Evolutionary conservation across 2,797 vertebrate genomes (phyloP).

Genomic region (Mareca penelope): DNA sequence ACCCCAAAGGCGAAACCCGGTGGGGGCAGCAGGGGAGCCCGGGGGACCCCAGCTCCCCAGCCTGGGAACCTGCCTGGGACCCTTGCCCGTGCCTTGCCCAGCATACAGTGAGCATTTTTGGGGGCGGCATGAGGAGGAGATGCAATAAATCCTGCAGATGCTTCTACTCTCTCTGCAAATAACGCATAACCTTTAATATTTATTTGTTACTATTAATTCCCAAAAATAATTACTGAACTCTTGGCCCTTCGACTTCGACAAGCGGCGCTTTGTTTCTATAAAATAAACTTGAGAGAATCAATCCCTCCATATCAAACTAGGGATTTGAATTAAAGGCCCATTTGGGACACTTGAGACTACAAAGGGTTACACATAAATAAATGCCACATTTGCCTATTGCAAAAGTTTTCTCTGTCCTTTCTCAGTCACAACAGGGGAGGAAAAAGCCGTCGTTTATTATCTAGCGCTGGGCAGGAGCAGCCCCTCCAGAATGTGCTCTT

Average conservation of each 20-base stretch:
- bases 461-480: constrained; percentile 72
- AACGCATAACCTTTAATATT: constrained; percentile 65
- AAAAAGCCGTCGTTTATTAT: constrained; percentile 76
- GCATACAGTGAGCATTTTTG: neutral
- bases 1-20: neutral
- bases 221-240: constrained; percentile 75
- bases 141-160: neutral
- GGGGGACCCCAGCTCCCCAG: neutral
- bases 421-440: constrained; percentile 77
- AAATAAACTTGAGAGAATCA: constrained; percentile 69
- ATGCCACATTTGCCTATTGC: constrained; percentile 78
- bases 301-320: constrained; percentile 55
- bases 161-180: neutral
- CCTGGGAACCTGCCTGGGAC: neutral
- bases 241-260: constrained; percentile 64
- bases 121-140: neutral
- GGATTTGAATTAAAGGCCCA: constrained; percentile 72
- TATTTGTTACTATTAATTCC: constrained; percentile 65
- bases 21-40: too few relatives aligned
- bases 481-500: constrained; percentile 74
- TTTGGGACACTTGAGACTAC: constrained; percentile 75
- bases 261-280: constrained; percentile 73
- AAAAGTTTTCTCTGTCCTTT: constrained; percentile 81
- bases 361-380: constrained; percentile 81
- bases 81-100: neutral